Evolutionary conservation across 1,140 invertebrate genomes (phyloP).

Genomic region (Oreohelix idahoensis): DNA sequence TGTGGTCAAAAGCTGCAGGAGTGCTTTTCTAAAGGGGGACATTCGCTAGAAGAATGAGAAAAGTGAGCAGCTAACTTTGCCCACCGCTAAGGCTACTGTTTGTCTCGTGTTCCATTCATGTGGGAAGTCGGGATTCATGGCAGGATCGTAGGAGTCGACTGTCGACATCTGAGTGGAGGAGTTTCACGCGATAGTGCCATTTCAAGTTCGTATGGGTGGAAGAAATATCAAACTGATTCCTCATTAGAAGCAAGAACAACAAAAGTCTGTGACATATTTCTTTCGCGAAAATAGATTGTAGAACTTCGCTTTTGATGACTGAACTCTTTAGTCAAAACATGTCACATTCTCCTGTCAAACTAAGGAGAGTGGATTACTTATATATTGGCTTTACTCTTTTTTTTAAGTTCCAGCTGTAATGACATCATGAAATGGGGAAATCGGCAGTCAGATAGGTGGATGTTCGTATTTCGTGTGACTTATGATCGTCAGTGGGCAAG

Average conservation of each 20-base stretch:
- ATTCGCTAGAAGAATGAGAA: not conserved
- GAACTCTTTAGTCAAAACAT: not conserved
- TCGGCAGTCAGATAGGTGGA: no score
- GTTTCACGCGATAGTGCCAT: slow-evolving; percentile 1
- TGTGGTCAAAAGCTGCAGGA: slow-evolving; percentile 8
- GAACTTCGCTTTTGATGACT: not conserved
- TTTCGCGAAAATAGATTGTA: not conserved
- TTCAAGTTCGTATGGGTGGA: not conserved
- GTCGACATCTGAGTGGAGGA: not conserved
- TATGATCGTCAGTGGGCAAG: no score
- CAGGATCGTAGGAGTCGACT: not conserved
- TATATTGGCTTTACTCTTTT: no score
- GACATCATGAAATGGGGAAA: no score
- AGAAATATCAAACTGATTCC: not conserved
- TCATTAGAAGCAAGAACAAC: not conserved
- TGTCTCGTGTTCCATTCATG: not conserved
- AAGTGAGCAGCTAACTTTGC: slow-evolving; percentile 3
- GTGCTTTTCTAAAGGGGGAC: not conserved
- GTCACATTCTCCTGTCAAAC: not conserved
- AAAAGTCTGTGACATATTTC: not conserved
- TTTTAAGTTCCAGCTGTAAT: no score
- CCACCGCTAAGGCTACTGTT: slow-evolving; percentile 13
- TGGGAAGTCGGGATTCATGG: not conserved
- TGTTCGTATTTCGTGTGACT: no score
- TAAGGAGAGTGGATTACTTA: no score